Evolutionary conservation across 2,888 invertebrate species (phyloP).

Genomic region (Oxytorus armatus): DNA sequence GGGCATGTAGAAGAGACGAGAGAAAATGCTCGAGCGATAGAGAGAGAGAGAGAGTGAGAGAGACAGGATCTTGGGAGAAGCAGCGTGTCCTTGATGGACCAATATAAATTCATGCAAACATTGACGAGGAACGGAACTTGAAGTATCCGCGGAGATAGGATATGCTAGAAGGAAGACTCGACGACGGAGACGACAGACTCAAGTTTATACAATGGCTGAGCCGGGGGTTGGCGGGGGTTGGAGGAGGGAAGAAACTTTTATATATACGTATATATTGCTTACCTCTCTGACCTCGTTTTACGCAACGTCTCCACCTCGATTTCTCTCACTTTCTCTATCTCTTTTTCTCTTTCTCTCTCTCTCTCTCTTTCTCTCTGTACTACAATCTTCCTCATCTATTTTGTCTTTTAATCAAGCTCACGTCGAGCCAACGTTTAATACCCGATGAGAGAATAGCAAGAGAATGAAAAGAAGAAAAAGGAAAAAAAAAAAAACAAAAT

Average conservation of each 20-base stretch:
- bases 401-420: conserved; percentile 59
- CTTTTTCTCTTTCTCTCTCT: no score
- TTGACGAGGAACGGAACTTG: conserved; percentile 60
- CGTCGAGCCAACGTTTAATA: conserved; percentile 29
- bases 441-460: background rate
- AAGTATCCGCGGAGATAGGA: conserved; percentile 37
- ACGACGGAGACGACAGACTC: conserved; percentile 41
- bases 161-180: background rate
- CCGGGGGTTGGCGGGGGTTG: no score
- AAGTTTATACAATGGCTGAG: conserved; percentile 37
- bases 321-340: no score
- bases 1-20: conserved; percentile 5
- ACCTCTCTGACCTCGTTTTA: conserved; percentile 59
- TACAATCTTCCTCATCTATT: conserved; percentile 49
- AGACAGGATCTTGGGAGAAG: conserved; percentile 26
- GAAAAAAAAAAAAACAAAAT: background rate
- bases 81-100: conserved; percentile 63
- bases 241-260: no score
- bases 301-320: conserved; percentile 42
- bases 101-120: conserved; percentile 70
- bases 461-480: conserved; percentile 19
- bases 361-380: background rate
- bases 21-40: conserved; percentile 21
- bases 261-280: conserved; percentile 21
- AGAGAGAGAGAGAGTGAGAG: no score